Evolutionary conservation across 2,797 vertebrate species (phyloP).

Genomic region (Thaleichthys pacificus): DNA sequence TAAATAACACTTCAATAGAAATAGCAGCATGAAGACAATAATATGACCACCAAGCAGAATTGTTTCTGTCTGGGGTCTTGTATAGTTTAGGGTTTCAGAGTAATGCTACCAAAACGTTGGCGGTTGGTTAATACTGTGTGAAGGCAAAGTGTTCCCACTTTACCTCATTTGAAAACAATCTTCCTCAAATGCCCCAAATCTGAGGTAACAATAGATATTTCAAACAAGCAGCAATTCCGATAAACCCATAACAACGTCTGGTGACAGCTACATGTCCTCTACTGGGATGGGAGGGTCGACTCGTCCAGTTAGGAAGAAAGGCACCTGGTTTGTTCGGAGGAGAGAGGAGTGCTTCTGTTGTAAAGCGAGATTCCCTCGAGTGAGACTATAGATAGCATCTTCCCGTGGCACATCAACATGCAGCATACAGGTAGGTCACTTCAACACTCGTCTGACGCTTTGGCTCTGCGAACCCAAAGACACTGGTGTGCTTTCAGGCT

Average conservation of each 20-base stretch:
- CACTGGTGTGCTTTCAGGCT: conserved; percentile 23
- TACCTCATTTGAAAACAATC: conserved; percentile 29
- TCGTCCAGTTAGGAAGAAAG: conserved; percentile 11
- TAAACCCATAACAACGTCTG: neutral
- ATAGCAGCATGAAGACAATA: neutral
- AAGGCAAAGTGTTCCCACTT: conserved; percentile 5
- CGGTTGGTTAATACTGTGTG: neutral
- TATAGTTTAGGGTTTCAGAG: neutral
- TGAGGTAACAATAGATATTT: conserved; percentile 28
- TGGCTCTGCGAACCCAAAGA: conserved; percentile 24
- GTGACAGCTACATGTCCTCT: neutral
- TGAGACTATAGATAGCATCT: neutral
- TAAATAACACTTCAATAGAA: neutral
- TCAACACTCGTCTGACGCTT: conserved; percentile 33
- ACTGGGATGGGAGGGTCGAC: conserved; percentile 13
- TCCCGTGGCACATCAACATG: conserved; percentile 5
- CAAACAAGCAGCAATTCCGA: conserved; percentile 23
- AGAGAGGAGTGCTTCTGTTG: conserved; percentile 11
- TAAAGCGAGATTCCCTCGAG: neutral
- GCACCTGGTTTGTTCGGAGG: conserved; percentile 10
- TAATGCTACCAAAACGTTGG: neutral
- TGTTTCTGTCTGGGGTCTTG: neutral
- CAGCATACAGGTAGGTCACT: conserved; percentile 33
- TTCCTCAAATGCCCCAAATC: conserved; percentile 32
- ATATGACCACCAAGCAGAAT: neutral